These are phyloP conservation scores for Adelognathus sp. DNA, from an alignment of 2,888 invertebrate species.

Conservation along the genomic window DNA sequence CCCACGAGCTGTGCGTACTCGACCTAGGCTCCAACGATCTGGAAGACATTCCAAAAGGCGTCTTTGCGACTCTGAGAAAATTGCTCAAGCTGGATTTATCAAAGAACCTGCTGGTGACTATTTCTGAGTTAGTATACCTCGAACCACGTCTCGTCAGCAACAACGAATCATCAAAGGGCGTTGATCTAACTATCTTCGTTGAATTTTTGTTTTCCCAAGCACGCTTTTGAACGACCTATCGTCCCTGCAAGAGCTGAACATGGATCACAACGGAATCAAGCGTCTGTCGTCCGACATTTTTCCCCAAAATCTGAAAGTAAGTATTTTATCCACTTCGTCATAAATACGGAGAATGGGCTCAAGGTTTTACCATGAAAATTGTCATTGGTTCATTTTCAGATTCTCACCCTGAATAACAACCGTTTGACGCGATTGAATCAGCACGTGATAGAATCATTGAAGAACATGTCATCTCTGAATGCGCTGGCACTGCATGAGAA, in stretches of 20 bases:
- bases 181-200: too few species aligned
- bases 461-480: constrained; percentile 80
- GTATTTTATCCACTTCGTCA: constrained; percentile 36
- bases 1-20: constrained; percentile 84
- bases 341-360: neutral
- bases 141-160: too few species aligned
- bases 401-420: constrained; percentile 84
- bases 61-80: constrained; percentile 84
- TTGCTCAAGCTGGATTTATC: constrained; percentile 85
- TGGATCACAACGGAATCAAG: constrained; percentile 71
- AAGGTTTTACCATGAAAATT: neutral
- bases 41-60: constrained; percentile 82
- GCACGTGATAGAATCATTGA: constrained; percentile 80
- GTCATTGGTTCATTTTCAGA: constrained; percentile 66
- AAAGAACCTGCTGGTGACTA: constrained; percentile 84
- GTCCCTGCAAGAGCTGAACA: too few species aligned
- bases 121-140: constrained; percentile 85
- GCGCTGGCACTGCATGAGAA: constrained; percentile 85
- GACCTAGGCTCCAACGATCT: constrained; percentile 87
- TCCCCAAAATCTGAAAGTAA: constrained; percentile 80
- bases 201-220: too few species aligned
- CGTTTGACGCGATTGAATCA: constrained; percentile 82
- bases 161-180: too few species aligned
- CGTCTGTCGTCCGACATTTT: constrained; percentile 78
- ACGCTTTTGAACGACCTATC: too few species aligned